Evolutionary conservation across 2,888 invertebrate genomes (phyloP).

Genomic region (Drosophila suboccidentalis): DNA sequence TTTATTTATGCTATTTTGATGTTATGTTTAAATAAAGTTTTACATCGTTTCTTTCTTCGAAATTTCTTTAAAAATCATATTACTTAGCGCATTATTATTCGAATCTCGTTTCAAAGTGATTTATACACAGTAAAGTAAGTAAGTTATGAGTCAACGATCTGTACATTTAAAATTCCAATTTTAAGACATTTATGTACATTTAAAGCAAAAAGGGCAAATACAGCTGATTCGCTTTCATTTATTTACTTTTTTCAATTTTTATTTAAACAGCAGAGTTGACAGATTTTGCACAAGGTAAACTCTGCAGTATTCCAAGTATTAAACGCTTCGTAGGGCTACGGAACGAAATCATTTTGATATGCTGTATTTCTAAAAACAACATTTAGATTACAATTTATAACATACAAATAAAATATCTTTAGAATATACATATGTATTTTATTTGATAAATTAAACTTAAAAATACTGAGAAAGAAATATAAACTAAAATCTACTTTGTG

Average conservation of each 20-base stretch:
- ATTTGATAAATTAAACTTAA: background rate
- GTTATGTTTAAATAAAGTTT: background rate
- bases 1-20: background rate
- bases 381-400: background rate
- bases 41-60: background rate
- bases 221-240: background rate
- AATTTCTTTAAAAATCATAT: background rate
- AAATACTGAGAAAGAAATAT: background rate
- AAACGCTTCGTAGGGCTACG: background rate
- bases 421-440: background rate
- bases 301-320: background rate
- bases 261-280: conserved; percentile 1
- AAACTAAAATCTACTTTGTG: background rate
- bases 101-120: background rate
- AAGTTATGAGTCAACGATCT: conserved; percentile 8
- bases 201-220: background rate
- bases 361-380: background rate
- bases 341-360: background rate
- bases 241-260: background rate
- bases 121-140: background rate
- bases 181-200: background rate
- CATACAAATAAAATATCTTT: background rate
- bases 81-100: conserved; percentile 1
- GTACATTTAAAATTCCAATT: background rate
- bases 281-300: conserved; percentile 13